These are phyloP conservation scores for Caenorhabditis sp. DNA, from an alignment of 2,888 invertebrate genomes.

Conservation along the genomic window DNA sequence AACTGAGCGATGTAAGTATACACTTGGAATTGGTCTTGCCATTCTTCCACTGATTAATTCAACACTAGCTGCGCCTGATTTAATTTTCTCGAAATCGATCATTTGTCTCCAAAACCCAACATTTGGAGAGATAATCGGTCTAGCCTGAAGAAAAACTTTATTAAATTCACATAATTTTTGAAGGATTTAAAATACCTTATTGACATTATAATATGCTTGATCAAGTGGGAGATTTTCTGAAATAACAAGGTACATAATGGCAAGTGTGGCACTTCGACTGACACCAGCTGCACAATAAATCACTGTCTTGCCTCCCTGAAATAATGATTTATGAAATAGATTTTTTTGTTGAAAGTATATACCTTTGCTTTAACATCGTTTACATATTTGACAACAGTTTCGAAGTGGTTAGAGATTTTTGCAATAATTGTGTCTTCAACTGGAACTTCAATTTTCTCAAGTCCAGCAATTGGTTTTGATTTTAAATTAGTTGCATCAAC, in stretches of 20 bases:
- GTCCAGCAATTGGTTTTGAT: constrained; percentile 26
- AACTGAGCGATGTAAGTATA: constrained; percentile 47
- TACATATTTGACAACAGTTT: constrained; percentile 45
- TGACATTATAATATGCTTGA: constrained; percentile 49
- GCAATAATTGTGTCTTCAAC: constrained; percentile 47
- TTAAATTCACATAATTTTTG: background rate
- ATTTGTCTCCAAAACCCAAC: constrained; percentile 56
- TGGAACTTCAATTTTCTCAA: constrained; percentile 39
- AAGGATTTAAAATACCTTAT: constrained; percentile 39
- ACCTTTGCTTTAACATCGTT: constrained; percentile 54
- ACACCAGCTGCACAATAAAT: constrained; percentile 57
- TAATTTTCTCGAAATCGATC: constrained; percentile 47
- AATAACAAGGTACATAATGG: constrained; percentile 47
- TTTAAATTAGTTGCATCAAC: constrained; percentile 67
- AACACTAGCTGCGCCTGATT: constrained; percentile 56
- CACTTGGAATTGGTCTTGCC: constrained; percentile 61
- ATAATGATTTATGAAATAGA: background rate
- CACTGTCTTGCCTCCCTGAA: constrained; percentile 45
- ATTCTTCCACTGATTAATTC: constrained; percentile 62
- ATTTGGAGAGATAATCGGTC: constrained; percentile 55
- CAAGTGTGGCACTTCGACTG: constrained; percentile 46
- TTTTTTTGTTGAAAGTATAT: too few species aligned
- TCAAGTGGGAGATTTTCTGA: constrained; percentile 43
- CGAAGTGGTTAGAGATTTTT: constrained; percentile 49
- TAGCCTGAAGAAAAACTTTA: constrained; percentile 23